Base-by-base conservation (phyloP, 1,140 invertebrate genomes). In the Pissodes strobi region DNA sequence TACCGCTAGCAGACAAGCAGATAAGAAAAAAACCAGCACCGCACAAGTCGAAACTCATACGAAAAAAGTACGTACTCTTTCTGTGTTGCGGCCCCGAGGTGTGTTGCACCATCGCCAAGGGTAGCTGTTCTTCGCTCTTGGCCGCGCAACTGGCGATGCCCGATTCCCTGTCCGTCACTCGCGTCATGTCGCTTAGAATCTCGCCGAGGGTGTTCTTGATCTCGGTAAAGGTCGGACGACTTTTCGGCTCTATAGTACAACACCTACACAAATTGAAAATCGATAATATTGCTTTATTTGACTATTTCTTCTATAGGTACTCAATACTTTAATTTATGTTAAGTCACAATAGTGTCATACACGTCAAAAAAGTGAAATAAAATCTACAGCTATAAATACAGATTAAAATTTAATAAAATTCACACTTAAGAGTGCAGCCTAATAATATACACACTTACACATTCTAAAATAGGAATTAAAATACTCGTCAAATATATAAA, bases 231-330 rank as follows among this genome's bases (percentile, higher is more conserved):
- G 88, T 86, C 41, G 93, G 93, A 37, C 93, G 85, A 72, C 88
- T 92, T 62, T 88, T 90, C 5, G 92, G 87, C 76, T 94, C 90
- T 78, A 93, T 94, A 80, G 93, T 89, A 80, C 94, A 97, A 80
- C 94, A 98, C 46, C 72, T 70, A n/a, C n/a, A n/a, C n/a, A n/a
- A n/a, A n/a, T n/a, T n/a, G n/a, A n/a, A n/a, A n/a, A n/a, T n/a
- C n/a, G n/a, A n/a, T n/a, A n/a, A n/a, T n/a, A n/a, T n/a, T n/a
- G n/a, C n/a, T n/a, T n/a, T n/a, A n/a, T n/a, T n/a, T n/a, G n/a
- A n/a, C n/a, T n/a, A n/a, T n/a, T n/a, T n/a, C n/a, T n/a, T n/a
- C n/a, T n/a, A n/a, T n/a, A n/a, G n/a, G n/a, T n/a, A n/a, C n/a
- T n/a, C n/a, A n/a, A n/a, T n/a, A n/a, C n/a, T n/a, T n/a, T n/a